Evolutionary conservation across 1,140 invertebrate genomes (phyloP), one percentile per base, ranked within the genome.

Genomic region (Brachionus koreanus): DNA sequence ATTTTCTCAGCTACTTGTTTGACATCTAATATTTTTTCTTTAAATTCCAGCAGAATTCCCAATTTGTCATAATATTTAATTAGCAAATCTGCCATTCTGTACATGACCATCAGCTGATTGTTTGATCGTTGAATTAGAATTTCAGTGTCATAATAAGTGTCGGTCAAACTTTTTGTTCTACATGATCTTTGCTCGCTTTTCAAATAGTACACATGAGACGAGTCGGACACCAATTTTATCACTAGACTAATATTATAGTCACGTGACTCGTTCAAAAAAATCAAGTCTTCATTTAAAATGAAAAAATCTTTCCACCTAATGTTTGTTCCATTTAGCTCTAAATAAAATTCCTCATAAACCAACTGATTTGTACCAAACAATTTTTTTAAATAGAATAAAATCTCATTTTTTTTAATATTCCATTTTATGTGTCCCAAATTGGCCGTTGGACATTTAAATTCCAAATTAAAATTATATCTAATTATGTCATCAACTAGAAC

Each of bases 211-310:
- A 19, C 9, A n/a, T 19, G n/a, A 19, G 33, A 13, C 13, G 16
- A 37, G 19, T 69, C 35, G n/a, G 65, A 42, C 16, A 16, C n/a
- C 16, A 69, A 39, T 42, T 69, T 39, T 10, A 69, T n/a, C 29
- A 16, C 16, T 7, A 69, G 37, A 4, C 19, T 19, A 16, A 69
- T 2, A 19, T 12, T 10, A 23, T 69, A 69, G 16, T 37, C 16
- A 69, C 33, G 33, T 39, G 65, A 69, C 37, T 69, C 65, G n/a
- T 69, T 69, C 7, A 69, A 69, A 69, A 39, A 39, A 10, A 69
- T 0, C 35, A 69, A 69, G 3, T 39, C 37, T 39, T 69, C 65
- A 39, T 12, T 42, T 16, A 23, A 16, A 39, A 3, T 33, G 9
- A 69, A 69, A 69, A 19, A 35, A 33, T 69, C 6, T 9, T 16